Evolutionary conservation across 2,113 vertebrate species (phyloP).

Genomic region (Okapia johnstoni): DNA sequence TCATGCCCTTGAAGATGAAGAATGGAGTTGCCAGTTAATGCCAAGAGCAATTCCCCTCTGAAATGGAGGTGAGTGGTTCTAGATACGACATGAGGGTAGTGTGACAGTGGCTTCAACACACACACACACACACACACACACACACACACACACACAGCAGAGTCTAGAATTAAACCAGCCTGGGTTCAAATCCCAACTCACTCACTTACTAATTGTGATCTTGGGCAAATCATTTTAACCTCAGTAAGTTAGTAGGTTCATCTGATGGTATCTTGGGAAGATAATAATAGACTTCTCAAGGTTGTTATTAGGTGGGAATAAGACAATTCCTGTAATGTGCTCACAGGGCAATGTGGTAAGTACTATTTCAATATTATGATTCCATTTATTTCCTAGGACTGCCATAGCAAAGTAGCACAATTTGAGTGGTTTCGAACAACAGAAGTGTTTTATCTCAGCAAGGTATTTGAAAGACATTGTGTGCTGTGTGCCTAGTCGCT

Average conservation of each 20-base stretch:
- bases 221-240: neutral
- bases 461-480: neutral
- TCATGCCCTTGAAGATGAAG: constrained; percentile 5
- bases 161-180: neutral
- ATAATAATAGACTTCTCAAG: neutral
- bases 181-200: neutral
- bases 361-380: neutral
- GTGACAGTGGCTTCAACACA: neutral
- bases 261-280: neutral
- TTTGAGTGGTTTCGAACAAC: neutral
- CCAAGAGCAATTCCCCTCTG: neutral
- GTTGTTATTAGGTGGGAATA: neutral
- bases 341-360: neutral
- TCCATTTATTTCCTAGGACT: neutral
- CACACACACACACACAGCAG: neutral
- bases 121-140: neutral
- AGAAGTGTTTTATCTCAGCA: neutral
- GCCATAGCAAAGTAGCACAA: neutral
- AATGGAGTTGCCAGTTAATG: neutral
- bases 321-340: neutral
- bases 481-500: neutral
- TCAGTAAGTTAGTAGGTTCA: neutral
- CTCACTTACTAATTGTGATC: neutral
- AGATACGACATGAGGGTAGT: neutral
- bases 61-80: neutral